phyloP scores from a whole-genome alignment of 2,888 invertebrate genomes.

The Zaprionus obscuricornis region DNA sequence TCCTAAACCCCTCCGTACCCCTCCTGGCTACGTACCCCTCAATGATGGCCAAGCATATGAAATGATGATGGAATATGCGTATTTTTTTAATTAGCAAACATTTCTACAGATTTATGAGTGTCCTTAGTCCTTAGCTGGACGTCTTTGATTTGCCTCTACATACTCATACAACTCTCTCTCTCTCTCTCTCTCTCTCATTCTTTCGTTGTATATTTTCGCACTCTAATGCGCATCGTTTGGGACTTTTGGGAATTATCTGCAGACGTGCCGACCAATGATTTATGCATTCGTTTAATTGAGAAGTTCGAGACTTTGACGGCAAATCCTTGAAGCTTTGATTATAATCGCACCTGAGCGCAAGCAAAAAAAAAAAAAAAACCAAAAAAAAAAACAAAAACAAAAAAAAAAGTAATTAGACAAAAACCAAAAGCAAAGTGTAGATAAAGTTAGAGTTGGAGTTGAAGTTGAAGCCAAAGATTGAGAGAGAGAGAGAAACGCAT shows the following conservation, averaged over 20 bases:
- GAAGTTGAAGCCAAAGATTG: slow-evolving; percentile 1
- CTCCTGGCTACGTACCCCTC: too few relatives aligned
- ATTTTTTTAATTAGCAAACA: slow-evolving; percentile 77
- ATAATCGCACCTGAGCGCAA: slow-evolving; percentile 72
- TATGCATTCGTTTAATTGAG: slow-evolving; percentile 79
- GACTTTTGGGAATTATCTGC: slow-evolving; percentile 76
- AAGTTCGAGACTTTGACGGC: slow-evolving; percentile 79
- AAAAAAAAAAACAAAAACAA: slow-evolving; percentile 31
- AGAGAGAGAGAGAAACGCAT: slow-evolving; percentile 33
- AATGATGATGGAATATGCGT: slow-evolving; percentile 79
- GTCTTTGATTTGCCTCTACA: slow-evolving; percentile 43
- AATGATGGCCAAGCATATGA: too few relatives aligned
- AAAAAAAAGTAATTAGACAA: slow-evolving; percentile 64
- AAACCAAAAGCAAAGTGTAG: slow-evolving; percentile 28
- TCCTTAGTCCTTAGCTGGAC: slow-evolving; percentile 54
- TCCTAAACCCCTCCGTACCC: neutral
- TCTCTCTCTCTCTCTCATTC: too few relatives aligned
- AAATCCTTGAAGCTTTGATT: slow-evolving; percentile 76
- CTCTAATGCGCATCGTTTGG: slow-evolving; percentile 64
- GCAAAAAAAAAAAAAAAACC: slow-evolving; percentile 7
- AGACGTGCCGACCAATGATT: slow-evolving; percentile 73
- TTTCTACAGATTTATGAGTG: slow-evolving; percentile 76
- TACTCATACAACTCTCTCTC: too few relatives aligned
- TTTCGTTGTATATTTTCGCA: slow-evolving; percentile 63
- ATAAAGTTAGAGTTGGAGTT: too few relatives aligned